phyloP scores from a whole-genome alignment of 2,888 invertebrate species.

The Yponomeuta plumbellus region DNA sequence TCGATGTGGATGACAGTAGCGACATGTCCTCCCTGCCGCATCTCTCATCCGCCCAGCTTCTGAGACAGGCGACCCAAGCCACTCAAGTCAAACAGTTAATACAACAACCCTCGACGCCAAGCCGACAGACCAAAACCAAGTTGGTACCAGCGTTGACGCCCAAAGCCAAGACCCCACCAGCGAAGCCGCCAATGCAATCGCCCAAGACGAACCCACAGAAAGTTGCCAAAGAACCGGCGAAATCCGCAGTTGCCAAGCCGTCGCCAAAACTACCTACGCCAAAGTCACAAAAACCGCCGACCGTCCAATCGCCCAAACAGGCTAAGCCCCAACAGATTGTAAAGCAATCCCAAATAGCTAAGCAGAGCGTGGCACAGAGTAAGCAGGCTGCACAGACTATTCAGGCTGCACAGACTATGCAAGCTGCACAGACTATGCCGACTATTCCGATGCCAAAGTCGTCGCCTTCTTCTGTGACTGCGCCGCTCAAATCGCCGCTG shows the following conservation, averaged over 20 bases:
- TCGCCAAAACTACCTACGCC: not conserved
- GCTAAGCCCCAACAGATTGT: not conserved
- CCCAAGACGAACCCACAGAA: not conserved
- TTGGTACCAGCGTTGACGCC: not conserved
- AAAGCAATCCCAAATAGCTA: not conserved
- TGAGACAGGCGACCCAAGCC: conserved; percentile 53
- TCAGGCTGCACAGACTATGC: not conserved
- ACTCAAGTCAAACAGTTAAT: conserved; percentile 26
- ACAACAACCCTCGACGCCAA: conserved; percentile 25
- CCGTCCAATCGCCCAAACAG: not conserved
- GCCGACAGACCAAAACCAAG: conserved; percentile 4
- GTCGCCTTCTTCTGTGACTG: conserved; percentile 32
- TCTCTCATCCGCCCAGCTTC: conserved; percentile 58
- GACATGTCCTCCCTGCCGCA: conserved; percentile 28
- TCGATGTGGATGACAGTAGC: conserved; percentile 46
- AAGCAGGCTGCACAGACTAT: not conserved
- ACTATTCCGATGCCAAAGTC: conserved; percentile 28
- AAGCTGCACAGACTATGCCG: not conserved
- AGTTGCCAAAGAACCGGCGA: not conserved
- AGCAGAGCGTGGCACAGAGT: not conserved
- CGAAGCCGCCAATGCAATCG: not conserved
- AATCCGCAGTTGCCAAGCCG: not conserved
- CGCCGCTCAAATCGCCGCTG: conserved; percentile 52
- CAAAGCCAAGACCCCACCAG: conserved; percentile 3
- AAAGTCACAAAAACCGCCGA: not conserved